These are phyloP conservation scores for Smittia sp. DNA, from an alignment of 2,888 invertebrate species.

Conservation along the genomic window DNA sequence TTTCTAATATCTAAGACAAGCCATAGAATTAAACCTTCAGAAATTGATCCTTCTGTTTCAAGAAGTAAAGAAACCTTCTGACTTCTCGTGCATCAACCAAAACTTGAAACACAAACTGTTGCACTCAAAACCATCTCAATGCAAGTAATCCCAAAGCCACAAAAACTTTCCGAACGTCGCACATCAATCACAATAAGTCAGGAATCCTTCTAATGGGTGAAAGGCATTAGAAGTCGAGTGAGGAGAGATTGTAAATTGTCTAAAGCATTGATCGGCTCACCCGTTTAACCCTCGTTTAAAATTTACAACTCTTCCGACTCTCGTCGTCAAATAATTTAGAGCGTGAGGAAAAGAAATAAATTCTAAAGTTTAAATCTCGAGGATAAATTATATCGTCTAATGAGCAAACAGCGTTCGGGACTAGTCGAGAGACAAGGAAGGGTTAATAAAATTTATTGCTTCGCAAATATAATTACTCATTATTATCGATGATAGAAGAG, in stretches of 20 bases:
- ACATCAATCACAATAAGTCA: conserved; percentile 25
- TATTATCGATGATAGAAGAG: conserved; percentile 33
- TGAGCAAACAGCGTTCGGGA: conserved; percentile 38
- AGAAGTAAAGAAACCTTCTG: too few relatives aligned
- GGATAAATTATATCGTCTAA: conserved; percentile 41
- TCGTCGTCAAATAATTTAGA: conserved; percentile 18
- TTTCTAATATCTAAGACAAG: too few relatives aligned
- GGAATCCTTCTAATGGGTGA: neutral
- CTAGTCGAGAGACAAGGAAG: conserved; percentile 11
- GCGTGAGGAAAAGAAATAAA: conserved; percentile 28
- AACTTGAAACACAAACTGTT: neutral
- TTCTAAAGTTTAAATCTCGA: conserved; percentile 40
- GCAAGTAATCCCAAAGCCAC: conserved; percentile 13
- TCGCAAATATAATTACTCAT: conserved; percentile 41
- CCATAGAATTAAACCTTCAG: too few relatives aligned
- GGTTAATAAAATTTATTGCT: conserved; percentile 41
- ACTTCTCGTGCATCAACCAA: neutral
- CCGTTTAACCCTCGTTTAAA: conserved; percentile 41
- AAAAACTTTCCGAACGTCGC: conserved; percentile 9
- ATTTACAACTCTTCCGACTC: conserved; percentile 24
- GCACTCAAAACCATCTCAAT: neutral
- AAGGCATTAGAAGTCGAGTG: neutral
- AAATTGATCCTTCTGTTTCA: too few relatives aligned
- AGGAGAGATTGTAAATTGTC: neutral
- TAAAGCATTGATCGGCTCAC: conserved; percentile 22